A percentile compares a stretch with the other conserved stretches of the same genome.
Conservation (phyloP, 2,888 invertebrate genomes). For the Lasioglossum pauxillum region DNA sequence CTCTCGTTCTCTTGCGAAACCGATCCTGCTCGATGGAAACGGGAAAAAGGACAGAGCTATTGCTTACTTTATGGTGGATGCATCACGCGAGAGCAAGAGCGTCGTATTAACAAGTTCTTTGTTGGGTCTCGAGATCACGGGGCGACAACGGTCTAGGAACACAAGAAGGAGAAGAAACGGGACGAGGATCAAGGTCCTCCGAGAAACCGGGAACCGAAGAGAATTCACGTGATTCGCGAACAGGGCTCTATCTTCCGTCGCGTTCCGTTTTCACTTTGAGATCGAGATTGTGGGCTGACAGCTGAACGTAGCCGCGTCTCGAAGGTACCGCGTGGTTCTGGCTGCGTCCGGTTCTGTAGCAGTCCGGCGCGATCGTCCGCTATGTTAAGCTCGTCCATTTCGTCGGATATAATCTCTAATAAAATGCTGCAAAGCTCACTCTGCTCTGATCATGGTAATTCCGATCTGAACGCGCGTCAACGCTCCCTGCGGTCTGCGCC, state of each 20-base stretch:
- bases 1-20: neutral
- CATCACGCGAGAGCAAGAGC: neutral
- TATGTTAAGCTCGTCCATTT: neutral
- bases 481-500: neutral
- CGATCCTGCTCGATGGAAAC: neutral
- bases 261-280: slow-evolving; percentile 71
- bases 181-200: slow-evolving; percentile 32
- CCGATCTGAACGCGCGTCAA: neutral
- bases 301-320: slow-evolving; percentile 70
- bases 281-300: slow-evolving; percentile 82
- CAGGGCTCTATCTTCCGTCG: slow-evolving; percentile 15
- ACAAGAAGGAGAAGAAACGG: slow-evolving; percentile 45
- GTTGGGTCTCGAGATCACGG: slow-evolving; percentile 7
- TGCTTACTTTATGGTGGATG: neutral
- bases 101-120: neutral
- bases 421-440: neutral
- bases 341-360: neutral
- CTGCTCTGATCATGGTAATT: neutral
- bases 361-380: neutral
- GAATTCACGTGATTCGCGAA: slow-evolving; percentile 20
- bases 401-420: neutral
- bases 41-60: neutral
- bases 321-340: neutral
- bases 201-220: slow-evolving; percentile 2
- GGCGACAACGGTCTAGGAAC: slow-evolving; percentile 52